Evolutionary conservation across 2,113 vertebrate genomes (phyloP).

Genomic region (Antechinus stuartii): DNA sequence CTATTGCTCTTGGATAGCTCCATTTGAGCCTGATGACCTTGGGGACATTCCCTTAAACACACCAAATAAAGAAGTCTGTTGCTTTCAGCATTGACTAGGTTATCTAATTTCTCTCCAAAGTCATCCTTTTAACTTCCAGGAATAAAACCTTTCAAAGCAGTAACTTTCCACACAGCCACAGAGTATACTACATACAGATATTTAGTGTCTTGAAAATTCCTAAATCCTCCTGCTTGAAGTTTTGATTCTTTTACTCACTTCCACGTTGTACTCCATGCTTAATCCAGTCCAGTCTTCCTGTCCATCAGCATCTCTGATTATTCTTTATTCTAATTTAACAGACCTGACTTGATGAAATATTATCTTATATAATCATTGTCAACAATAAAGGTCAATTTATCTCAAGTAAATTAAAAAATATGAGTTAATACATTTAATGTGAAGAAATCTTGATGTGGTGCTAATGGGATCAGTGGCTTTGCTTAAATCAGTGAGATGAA

Average conservation of each 20-base stretch:
- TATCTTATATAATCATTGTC: background rate
- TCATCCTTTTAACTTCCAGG: background rate
- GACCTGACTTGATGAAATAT: background rate
- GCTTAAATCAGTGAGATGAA: background rate
- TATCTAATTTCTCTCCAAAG: background rate
- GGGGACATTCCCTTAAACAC: background rate
- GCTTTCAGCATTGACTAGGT: background rate
- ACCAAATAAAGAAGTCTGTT: background rate
- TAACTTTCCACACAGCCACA: background rate
- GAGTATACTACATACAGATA: background rate
- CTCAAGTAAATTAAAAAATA: background rate
- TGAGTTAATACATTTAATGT: background rate
- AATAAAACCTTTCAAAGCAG: background rate
- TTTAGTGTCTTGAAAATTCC: conserved; percentile 4
- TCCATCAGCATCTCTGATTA: conserved; percentile 27
- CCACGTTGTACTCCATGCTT: background rate
- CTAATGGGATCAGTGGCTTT: conserved; percentile 10
- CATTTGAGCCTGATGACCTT: background rate
- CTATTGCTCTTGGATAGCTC: background rate
- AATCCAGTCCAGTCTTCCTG: background rate
- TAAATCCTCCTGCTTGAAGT: background rate
- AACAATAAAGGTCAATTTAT: background rate
- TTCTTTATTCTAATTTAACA: conserved; percentile 29
- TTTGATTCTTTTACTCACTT: conserved; percentile 10
- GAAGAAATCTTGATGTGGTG: conserved; percentile 7